These are phyloP conservation scores for Hylaeus anthracinus DNA, from an alignment of 1,140 invertebrate genomes.

Conservation along the genomic window DNA sequence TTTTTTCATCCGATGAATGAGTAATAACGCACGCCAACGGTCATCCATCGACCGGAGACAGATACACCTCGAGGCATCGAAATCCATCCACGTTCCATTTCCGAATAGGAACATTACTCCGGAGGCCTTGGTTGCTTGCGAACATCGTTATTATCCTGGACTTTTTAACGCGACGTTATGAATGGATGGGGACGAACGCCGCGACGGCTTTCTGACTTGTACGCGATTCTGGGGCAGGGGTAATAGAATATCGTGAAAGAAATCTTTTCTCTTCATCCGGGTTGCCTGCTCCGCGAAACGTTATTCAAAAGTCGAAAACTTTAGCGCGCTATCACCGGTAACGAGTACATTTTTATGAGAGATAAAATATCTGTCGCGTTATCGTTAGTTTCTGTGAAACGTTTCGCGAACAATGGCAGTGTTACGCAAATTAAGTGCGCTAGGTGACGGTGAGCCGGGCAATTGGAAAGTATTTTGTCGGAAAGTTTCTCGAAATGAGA, in stretches of 20 bases:
- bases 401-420: too few species aligned
- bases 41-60: conserved; percentile 57
- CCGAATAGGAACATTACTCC: conserved; percentile 23
- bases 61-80: conserved; percentile 2
- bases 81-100: conserved; percentile 28
- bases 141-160: not conserved
- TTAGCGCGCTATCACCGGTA: conserved; percentile 7
- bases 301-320: conserved; percentile 2
- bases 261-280: not conserved
- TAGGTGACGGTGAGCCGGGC: not conserved
- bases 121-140: not conserved
- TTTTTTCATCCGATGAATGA: conserved; percentile 65
- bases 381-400: too few species aligned
- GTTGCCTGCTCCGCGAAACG: not conserved
- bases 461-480: not conserved
- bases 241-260: conserved; percentile 12
- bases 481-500: not conserved
- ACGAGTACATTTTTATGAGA: not conserved
- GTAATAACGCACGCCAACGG: conserved; percentile 51
- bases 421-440: not conserved
- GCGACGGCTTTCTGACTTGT: not conserved
- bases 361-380: conserved; percentile 2
- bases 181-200: not conserved
- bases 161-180: not conserved
- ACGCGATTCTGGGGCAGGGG: not conserved